Evolutionary conservation across 2,113 vertebrate genomes (phyloP).

Genomic region (Numenius arquata): DNA sequence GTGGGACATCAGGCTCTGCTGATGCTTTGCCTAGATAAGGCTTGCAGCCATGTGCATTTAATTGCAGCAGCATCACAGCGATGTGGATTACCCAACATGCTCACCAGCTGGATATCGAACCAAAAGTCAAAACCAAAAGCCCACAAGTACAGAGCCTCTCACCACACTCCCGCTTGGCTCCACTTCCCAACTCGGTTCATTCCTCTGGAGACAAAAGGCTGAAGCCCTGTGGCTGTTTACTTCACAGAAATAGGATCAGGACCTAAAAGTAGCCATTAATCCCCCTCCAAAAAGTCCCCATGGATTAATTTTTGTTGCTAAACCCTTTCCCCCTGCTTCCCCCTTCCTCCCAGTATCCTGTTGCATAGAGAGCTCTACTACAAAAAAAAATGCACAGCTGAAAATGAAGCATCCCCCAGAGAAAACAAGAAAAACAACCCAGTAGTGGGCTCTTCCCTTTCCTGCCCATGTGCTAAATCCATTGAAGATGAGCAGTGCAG

Average conservation of each 20-base stretch:
- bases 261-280: not conserved
- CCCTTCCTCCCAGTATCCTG: not conserved
- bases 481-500: not conserved
- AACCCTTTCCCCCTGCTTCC: not conserved
- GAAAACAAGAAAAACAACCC: not conserved
- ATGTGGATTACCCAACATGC: accelerated
- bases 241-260: not conserved
- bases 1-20: accelerated
- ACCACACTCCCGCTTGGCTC: not conserved
- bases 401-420: not conserved
- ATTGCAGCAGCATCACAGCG: not conserved
- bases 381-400: conserved; percentile 7
- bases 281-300: not conserved
- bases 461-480: not conserved
- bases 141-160: not conserved
- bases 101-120: not conserved
- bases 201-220: not conserved
- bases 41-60: not conserved
- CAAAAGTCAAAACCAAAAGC: not conserved
- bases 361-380: not conserved
- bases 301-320: not conserved
- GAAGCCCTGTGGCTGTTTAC: not conserved
- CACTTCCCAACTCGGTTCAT: not conserved
- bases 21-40: not conserved
- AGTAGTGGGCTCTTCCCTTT: not conserved